phyloP scores from a whole-genome alignment of 2,797 vertebrate species.

The Sebastes steindachneri region DNA sequence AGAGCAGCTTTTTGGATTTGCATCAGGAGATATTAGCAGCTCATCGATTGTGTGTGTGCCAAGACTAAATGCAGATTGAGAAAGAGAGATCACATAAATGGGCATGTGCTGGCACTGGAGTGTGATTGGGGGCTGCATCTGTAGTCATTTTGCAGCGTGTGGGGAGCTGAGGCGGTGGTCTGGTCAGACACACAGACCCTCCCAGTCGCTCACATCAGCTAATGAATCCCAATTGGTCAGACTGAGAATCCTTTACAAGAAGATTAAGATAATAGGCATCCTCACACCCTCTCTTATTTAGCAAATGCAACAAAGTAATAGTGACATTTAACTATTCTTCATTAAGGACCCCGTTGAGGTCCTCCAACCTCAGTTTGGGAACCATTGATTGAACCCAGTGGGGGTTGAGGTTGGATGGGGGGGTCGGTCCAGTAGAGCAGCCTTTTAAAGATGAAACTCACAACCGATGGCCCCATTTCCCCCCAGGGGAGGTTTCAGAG shows the following conservation, averaged over 20 bases:
- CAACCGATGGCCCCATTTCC: conserved; percentile 55
- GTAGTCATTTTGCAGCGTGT: conserved; percentile 32
- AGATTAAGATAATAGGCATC: neutral
- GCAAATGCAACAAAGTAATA: neutral
- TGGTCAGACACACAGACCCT: conserved; percentile 10
- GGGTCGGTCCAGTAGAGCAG: conserved; percentile 8
- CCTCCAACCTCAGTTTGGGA: neutral
- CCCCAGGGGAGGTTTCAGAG: conserved; percentile 50
- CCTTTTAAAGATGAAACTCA: conserved; percentile 55
- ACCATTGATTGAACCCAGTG: conserved; percentile 15
- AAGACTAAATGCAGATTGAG: conserved; percentile 17
- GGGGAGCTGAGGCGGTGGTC: conserved; percentile 47
- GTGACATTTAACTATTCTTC: conserved; percentile 4
- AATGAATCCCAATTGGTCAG: neutral
- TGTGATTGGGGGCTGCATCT: conserved; percentile 11
- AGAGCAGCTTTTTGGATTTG: conserved; percentile 8
- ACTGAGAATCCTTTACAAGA: neutral
- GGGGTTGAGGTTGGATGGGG: conserved; percentile 15
- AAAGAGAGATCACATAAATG: conserved; percentile 15
- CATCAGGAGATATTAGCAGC: conserved; percentile 10
- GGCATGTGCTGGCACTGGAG: conserved; percentile 26
- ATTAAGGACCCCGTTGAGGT: neutral
- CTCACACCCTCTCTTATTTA: neutral
- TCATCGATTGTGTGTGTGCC: neutral
- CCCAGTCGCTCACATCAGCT: neutral